Base-by-base conservation (phyloP, 2,797 vertebrate genomes). In the Muraenolepis orangiensis region DNA sequence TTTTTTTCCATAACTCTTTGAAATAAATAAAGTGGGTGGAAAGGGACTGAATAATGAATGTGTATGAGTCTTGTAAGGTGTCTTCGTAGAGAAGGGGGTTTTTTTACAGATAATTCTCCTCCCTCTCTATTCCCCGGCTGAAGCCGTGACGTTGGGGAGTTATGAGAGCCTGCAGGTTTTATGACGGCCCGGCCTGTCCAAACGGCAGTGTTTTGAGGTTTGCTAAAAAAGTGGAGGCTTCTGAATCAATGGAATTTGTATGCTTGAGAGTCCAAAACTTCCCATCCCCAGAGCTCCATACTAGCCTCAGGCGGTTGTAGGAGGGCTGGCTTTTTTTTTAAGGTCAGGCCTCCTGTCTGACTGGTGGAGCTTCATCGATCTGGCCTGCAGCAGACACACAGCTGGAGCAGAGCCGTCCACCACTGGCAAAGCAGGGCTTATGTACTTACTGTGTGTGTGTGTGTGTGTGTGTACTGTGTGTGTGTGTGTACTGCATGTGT, bases 281-380 rank as follows among this genome's bases (percentile, higher is more conserved):
- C 40, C 13, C 36, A 26, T 12, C 57, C 57, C 57, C 5, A 64
- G 57, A 26, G 57, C 6, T 23, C 57, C 57, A 26, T 26, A 23
- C 20, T 71, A 74, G 83, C 72, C 66, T 46, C 18, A 67, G 71
- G 76, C 73, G 36, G 34, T 70, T 40, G 51, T 51, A n/a, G n/a
- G n/a, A n/a, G n/a, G n/a, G 28, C 32, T 42, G n/a, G n/a, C 40
- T 78, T 85, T 84, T 83, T 13, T 78, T 26, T 26, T 64, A 64
- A 64, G 74, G 79, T 23, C n/a, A n/a, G n/a, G 40, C 70, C 69
- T 72, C 77, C 74, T 36, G 75, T 8, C 74, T 73, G 76, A 67
- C 71, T 71, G 76, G 30, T 34, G 31, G 71, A 32, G 71, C 6
- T n/a, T 64, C 77, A 87, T 85, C 71, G 78, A n/a, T n/a, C n/a